Base-by-base conservation (phyloP, 1,140 invertebrate species). In the Chymomyza costata region DNA sequence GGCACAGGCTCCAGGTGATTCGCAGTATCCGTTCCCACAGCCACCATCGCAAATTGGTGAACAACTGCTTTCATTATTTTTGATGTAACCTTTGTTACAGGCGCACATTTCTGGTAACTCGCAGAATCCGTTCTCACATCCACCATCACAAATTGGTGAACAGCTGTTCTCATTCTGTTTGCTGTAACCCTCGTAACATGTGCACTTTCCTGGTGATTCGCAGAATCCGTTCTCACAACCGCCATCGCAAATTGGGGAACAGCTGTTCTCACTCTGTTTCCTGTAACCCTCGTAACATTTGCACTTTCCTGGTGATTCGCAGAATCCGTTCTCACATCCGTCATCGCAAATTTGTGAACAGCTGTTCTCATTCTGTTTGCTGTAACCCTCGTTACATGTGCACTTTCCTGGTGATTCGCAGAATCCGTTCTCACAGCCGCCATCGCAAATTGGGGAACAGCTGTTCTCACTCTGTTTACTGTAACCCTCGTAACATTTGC, bases 341-440 rank as follows among this genome's bases (percentile, higher is more conserved):
- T 1, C 11, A 5, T 6, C 11, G 11, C 54, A 57, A n/a, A 37
- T 6, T 13, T 46, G 54, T 5, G 18, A 10, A 17, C 61, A 64
- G 1, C 10, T 32, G 0, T 44, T 38, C 2, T 44, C n/a, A 8
- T 28, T 34, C 11, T 40, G 15, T 21, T 28, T 28, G 1, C n/a
- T 2, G 10, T 59, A 54, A 2, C 56, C 61, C 3, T 21, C n/a
- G n/a, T n/a, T n/a, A n/a, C n/a, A n/a, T n/a, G n/a, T n/a, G n/a
- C n/a, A n/a, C n/a, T n/a, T n/a, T n/a, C n/a, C n/a, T n/a, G n/a
- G n/a, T n/a, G n/a, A n/a, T n/a, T n/a, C n/a, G n/a, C n/a, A n/a
- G n/a, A n/a, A n/a, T n/a, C n/a, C n/a, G n/a, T n/a, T n/a, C n/a
- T n/a, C n/a, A n/a, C n/a, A n/a, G n/a, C n/a, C n/a, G n/a, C n/a